phyloP scores from a whole-genome alignment of 2,888 invertebrate genomes.

The Strigamia maritima region DNA sequence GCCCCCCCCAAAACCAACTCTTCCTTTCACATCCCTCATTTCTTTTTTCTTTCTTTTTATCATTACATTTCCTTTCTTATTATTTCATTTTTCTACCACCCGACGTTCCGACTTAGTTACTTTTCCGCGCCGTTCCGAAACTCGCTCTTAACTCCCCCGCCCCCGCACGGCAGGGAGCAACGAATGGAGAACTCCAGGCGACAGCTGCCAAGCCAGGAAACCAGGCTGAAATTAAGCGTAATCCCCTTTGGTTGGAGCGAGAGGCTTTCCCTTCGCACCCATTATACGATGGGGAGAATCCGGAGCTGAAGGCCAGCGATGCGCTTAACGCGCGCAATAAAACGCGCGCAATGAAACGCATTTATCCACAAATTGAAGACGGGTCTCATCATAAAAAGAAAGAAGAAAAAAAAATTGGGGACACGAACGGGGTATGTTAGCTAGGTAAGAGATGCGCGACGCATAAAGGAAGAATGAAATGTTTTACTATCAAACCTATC shows the following conservation, averaged over 20 bases:
- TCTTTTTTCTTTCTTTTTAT: background rate
- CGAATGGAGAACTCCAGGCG: slow-evolving; percentile 6
- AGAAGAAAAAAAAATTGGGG: background rate
- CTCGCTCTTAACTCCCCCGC: background rate
- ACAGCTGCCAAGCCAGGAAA: slow-evolving; percentile 23
- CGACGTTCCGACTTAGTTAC: too few relatives aligned
- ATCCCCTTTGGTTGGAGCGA: slow-evolving; percentile 16
- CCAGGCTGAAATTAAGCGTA: slow-evolving; percentile 16
- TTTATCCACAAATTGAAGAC: slow-evolving; percentile 20
- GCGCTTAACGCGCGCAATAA: slow-evolving; percentile 9
- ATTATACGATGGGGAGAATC: slow-evolving; percentile 23
- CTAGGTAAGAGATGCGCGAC: slow-evolving; percentile 1
- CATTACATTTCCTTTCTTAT: background rate
- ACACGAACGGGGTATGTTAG: slow-evolving; percentile 17
- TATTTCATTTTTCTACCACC: background rate
- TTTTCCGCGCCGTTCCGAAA: background rate
- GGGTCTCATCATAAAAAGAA: slow-evolving; percentile 17
- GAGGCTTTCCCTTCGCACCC: slow-evolving; percentile 11
- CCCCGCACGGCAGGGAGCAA: background rate
- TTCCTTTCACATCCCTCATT: too few relatives aligned
- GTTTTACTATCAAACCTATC: background rate
- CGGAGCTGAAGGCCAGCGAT: slow-evolving; percentile 16
- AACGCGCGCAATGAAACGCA: slow-evolving; percentile 19
- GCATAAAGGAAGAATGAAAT: slow-evolving; percentile 5
- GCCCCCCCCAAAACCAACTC: background rate